Base-by-base conservation (phyloP, 2,888 invertebrate genomes). In the Fissipunctia ypsillon region DNA sequence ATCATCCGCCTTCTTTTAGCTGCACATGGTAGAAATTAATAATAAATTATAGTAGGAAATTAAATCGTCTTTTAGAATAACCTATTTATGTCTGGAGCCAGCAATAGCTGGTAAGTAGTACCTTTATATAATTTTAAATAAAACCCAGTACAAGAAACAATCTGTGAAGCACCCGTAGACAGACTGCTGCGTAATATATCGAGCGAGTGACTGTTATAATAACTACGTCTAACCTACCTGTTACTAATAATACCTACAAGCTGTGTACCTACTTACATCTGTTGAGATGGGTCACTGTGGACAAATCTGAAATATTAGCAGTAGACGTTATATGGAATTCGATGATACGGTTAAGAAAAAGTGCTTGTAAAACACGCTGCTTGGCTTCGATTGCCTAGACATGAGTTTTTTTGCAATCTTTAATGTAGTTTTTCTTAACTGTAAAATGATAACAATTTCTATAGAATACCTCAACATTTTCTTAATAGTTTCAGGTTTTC, bases 31-130 rank as follows among this genome's bases (percentile, higher is more conserved):
- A 69, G 81, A 76, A 75, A 25, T 50, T 31, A 75, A 54, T 38
- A 68, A 81, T 81, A 68, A 78, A 78, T 68, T 68, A 60, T 52
- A 56, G 67, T 81, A 78, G 81, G 76, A 81, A 78, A 66, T 75
- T 0, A 81, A 81, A 69, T 54, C 61, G 77, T 76, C 64, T 78
- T 78, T 78, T 60, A 76, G 64, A 78, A 76, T 69, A 64, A 65
- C 82, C 59, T 61, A 16, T 38, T 38, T 52, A 43, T 59, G 25
- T 25, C 73, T 54, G 38, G 38, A 38, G 38, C 41, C 31, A 19
- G 73, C 19, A 43, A 14, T 31, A 41, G 6, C 52, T 70, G 43
- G 38, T 52, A n/a, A n/a, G n/a, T n/a, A 52, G n/a, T 31, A 38
- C 66, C 77, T 76, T 35, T 41, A 22, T 54, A n/a, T 52, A 31